phyloP scores from a whole-genome alignment of 2,888 invertebrate genomes.

The Acrobasis suavella region DNA sequence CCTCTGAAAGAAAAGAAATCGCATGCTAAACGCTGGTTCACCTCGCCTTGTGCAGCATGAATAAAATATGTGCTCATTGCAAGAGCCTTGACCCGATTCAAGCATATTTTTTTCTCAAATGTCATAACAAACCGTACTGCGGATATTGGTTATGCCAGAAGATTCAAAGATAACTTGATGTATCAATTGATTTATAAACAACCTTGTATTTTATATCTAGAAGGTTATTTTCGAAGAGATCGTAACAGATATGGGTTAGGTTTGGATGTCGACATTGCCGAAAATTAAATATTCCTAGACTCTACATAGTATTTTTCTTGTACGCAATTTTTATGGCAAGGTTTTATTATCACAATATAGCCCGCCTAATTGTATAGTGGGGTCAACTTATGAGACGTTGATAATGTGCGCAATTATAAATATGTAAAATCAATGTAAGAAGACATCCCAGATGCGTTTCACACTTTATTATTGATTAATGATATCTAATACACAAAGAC shows the following conservation, averaged over 20 bases:
- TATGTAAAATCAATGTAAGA: no score
- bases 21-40: conserved; percentile 46
- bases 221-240: neutral
- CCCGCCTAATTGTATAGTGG: no score
- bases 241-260: neutral
- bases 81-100: conserved; percentile 68
- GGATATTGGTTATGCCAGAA: conserved; percentile 15
- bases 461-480: no score
- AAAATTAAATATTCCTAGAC: neutral
- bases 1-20: conserved; percentile 48
- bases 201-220: conserved; percentile 13
- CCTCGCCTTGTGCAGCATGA: conserved; percentile 55
- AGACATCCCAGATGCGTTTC: no score
- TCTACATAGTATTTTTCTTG: no score
- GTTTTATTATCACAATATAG: no score
- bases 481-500: neutral
- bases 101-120: conserved; percentile 30
- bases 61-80: conserved; percentile 53
- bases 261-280: neutral
- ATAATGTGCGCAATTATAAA: no score
- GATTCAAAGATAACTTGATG: conserved; percentile 3
- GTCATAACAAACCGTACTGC: conserved; percentile 8
- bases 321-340: no score
- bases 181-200: neutral
- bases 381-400: no score